These are phyloP conservation scores for Porites lutea DNA, from an alignment of 64 coral and sea anemone species.

Conservation along the genomic window DNA sequence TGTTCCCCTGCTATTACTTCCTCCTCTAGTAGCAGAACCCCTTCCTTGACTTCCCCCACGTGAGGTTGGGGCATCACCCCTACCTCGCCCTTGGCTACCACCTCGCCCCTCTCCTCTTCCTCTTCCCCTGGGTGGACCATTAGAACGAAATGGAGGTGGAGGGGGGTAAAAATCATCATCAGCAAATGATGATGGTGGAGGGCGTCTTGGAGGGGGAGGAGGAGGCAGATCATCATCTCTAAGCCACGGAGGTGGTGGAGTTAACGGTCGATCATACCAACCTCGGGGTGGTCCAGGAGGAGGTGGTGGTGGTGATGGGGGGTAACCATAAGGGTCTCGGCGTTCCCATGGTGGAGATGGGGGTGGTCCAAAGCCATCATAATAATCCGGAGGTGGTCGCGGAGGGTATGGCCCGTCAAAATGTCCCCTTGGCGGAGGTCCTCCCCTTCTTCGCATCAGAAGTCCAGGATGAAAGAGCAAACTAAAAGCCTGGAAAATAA, in stretches of 20 bases:
- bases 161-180: constrained; percentile 40
- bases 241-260: constrained; percentile 17
- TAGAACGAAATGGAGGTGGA: constrained; percentile 10
- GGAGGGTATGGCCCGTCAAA: neutral
- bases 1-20: neutral
- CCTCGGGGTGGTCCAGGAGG: neutral
- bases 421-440: constrained; percentile 3
- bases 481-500: neutral
- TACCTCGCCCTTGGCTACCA: constrained; percentile 24
- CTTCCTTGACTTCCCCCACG: constrained; percentile 22
- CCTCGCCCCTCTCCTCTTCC: constrained; percentile 13
- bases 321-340: neutral
- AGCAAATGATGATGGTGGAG: neutral
- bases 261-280: constrained; percentile 2
- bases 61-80: neutral
- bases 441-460: constrained; percentile 43
- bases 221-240: constrained; percentile 12
- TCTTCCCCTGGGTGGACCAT: constrained; percentile 39
- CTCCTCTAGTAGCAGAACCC: constrained; percentile 3
- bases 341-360: constrained; percentile 7
- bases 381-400: neutral
- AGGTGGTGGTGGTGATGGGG: constrained; percentile 15
- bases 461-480: neutral
- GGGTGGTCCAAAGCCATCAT: constrained; percentile 2
- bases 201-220: neutral